Evolutionary conservation across 2,113 vertebrate genomes (phyloP), one percentile per base, ranked within the genome.

Genomic region (Tragelaphus buxtoni): DNA sequence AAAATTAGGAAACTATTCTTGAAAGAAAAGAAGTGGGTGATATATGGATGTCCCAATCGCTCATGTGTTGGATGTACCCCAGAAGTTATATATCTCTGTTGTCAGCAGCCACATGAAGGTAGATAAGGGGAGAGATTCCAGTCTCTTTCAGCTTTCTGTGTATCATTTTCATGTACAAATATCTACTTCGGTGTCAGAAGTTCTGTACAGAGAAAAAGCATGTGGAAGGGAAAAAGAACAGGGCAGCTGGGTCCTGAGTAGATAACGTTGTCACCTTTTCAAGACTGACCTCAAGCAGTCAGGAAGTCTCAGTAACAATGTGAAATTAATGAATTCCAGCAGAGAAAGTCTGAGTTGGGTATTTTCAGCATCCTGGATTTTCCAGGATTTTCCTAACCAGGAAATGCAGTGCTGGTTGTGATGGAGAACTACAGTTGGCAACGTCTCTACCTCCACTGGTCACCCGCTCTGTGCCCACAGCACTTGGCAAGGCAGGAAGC

Each of bases 1-100:
- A 97, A 97, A 92, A 72, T 94, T 92, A 97, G 76, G 90, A 80
- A 95, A 97, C 53, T 82, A 69, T 93, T 95, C 94, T 90, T 92
- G 84, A 95, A 95, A 95, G 81, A 93, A 95, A 95, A 90, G 76
- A 90, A 86, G 30, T 45, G 14, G n/a, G 26, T 95, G 88, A 88
- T 91, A 45, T 95, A 95, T 90, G 60, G 28, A 58, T 82, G 42
- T 90, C 77, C 80, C 92, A 95, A 45, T 49, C 32, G 72, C 79
- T 93, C 28, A 45, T 55, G 20, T 85, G 88, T 85, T 96, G 72
- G 82, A 93, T 53, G n/a, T 32, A 61, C 51, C 93, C 84, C 47
- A 90, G 86, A 56, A 95, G 55, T 90, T 92, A 93, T 90, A 85
- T 56, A 77, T 85, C 74, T 90, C 42, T 85, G 35, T 80, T 95